These are phyloP conservation scores for Paramormyrops kingsleyae DNA, from an alignment of 2,113 vertebrate genomes.

Conservation along the genomic window DNA sequence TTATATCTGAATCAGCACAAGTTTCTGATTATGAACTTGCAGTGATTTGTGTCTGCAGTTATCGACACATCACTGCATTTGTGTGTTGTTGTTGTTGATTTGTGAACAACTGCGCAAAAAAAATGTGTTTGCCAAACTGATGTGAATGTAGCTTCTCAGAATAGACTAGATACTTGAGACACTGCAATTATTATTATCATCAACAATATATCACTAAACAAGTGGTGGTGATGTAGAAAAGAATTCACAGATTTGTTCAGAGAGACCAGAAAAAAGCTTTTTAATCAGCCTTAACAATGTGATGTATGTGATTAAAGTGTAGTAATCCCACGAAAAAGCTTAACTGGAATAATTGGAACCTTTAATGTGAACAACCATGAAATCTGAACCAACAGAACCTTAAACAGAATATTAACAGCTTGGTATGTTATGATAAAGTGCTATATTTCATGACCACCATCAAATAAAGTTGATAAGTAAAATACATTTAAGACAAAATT, in stretches of 20 bases:
- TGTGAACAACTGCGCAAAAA: not conserved
- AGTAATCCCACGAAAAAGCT: not conserved
- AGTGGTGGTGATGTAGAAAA: slow-evolving; percentile 10
- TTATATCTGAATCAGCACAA: not conserved
- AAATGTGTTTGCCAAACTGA: not conserved
- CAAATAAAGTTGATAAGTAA: not conserved
- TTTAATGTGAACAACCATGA: not conserved
- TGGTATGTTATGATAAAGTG: not conserved
- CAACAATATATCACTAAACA: not conserved
- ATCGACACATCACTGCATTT: not conserved
- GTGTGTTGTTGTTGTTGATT: not conserved
- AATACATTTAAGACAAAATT: not conserved
- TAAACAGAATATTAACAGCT: not conserved
- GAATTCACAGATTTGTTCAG: slow-evolving; percentile 30
- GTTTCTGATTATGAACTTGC: not conserved
- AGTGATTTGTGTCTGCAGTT: not conserved
- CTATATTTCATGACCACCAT: not conserved
- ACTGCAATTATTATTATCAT: not conserved
- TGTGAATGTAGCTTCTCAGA: not conserved
- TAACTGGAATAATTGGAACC: slow-evolving; percentile 11
- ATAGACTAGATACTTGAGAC: not conserved
- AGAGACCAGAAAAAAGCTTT: slow-evolving; percentile 27
- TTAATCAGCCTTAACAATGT: not conserved
- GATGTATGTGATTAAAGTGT: not conserved
- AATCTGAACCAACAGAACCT: not conserved